Conservation (phyloP, 2,888 invertebrate species). For the Clunio marinus region DNA sequence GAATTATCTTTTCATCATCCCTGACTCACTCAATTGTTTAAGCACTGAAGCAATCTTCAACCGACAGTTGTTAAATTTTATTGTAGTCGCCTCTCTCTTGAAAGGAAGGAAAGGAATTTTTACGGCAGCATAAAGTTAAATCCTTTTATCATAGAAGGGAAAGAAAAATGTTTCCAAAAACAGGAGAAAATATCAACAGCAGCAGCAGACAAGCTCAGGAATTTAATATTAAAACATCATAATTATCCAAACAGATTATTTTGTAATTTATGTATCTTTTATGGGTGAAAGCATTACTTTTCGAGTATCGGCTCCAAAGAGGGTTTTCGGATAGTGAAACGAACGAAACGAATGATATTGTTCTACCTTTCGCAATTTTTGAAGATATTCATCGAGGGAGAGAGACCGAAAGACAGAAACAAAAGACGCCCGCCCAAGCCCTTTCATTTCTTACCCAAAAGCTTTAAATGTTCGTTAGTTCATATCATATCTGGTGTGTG, state of each 20-base stretch:
- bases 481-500: background rate
- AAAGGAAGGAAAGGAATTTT: background rate
- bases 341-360: background rate
- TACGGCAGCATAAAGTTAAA: background rate
- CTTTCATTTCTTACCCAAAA: background rate
- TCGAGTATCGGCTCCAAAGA: background rate
- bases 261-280: conserved; percentile 22
- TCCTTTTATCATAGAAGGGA: no score
- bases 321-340: background rate
- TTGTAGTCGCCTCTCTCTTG: background rate
- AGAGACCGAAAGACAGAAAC: no score
- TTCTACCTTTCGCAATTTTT: background rate
- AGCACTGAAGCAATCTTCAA: background rate
- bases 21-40: background rate
- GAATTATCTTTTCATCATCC: background rate
- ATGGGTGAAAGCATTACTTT: background rate
- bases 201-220: background rate
- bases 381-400: background rate
- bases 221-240: conserved; percentile 30
- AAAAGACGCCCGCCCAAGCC: no score
- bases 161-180: no score
- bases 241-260: conserved; percentile 22
- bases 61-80: background rate
- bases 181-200: conserved; percentile 1
- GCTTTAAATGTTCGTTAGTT: no score